phyloP scores from a whole-genome alignment of 1,140 invertebrate genomes.

The Sesamia nonagrioides region DNA sequence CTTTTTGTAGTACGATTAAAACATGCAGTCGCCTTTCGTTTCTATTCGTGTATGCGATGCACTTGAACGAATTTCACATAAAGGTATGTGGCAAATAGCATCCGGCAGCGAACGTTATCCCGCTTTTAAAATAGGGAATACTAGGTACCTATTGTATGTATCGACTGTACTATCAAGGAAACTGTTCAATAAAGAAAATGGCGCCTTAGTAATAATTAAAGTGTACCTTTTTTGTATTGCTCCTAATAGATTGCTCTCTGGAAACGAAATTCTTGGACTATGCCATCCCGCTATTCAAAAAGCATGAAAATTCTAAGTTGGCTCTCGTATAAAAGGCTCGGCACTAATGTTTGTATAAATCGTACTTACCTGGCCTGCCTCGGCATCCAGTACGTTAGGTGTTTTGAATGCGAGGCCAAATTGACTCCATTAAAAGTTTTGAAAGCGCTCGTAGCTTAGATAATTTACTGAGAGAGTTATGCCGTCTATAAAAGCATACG shows the following conservation, averaged over 20 bases:
- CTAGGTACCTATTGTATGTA: constrained; percentile 59
- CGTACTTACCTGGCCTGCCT: constrained; percentile 70
- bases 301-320: constrained; percentile 58
- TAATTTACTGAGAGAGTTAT: constrained; percentile 84
- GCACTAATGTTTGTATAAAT: constrained; percentile 78
- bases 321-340: constrained; percentile 55
- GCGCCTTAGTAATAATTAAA: constrained; percentile 53
- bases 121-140: constrained; percentile 57
- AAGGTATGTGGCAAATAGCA: constrained; percentile 66
- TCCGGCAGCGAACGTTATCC: constrained; percentile 48
- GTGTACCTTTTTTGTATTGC: too few species aligned
- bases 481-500: constrained; percentile 70
- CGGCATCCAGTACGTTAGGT: constrained; percentile 68
- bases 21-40: constrained; percentile 63
- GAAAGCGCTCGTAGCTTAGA: constrained; percentile 85
- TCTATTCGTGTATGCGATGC: constrained; percentile 69
- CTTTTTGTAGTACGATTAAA: constrained; percentile 69
- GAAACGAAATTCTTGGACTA: too few species aligned
- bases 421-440: constrained; percentile 87
- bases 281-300: constrained; percentile 48
- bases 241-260: too few species aligned
- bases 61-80: constrained; percentile 66
- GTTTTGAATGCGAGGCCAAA: constrained; percentile 84
- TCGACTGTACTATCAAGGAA: constrained; percentile 37
- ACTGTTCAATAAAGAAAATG: constrained; percentile 26